Percentiles rank a stretch among this genome's conserved stretches.
These are phyloP conservation scores for Aspidapion aeneum DNA, from an alignment of 2,888 invertebrate genomes.

Conservation along the genomic window DNA sequence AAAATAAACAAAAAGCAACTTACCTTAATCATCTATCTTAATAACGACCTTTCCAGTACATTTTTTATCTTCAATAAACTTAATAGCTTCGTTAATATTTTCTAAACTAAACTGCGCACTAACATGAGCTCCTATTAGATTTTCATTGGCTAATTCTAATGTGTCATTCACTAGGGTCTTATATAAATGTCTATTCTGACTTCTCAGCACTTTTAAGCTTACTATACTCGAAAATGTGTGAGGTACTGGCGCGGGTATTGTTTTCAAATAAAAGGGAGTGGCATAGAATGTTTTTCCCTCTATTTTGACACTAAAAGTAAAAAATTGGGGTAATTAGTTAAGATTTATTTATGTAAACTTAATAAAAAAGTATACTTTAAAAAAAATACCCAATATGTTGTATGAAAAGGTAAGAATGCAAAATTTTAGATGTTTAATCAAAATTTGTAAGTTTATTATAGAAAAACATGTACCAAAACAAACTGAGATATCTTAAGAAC, in stretches of 20 bases:
- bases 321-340: too few species aligned
- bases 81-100: slow-evolving; percentile 59
- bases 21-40: slow-evolving; percentile 36
- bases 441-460: too few species aligned
- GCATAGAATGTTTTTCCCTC: slow-evolving; percentile 50
- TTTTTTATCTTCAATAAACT: slow-evolving; percentile 54
- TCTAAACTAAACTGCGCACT: slow-evolving; percentile 54
- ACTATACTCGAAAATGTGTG: slow-evolving; percentile 39
- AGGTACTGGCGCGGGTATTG: slow-evolving; percentile 38
- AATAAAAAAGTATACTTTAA: too few species aligned
- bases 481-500: too few species aligned
- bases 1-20: too few species aligned
- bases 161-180: slow-evolving; percentile 50
- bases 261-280: slow-evolving; percentile 34
- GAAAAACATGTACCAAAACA: too few species aligned
- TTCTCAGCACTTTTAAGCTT: slow-evolving; percentile 42
- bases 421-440: too few species aligned
- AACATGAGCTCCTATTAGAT: slow-evolving; percentile 57
- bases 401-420: too few species aligned
- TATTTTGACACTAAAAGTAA: slow-evolving; percentile 50
- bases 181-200: slow-evolving; percentile 54
- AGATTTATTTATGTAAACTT: too few species aligned
- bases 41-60: slow-evolving; percentile 61
- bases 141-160: slow-evolving; percentile 58
- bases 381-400: too few species aligned